Percentiles rank a stretch among this genome's conserved stretches.
Conservation (phyloP, 1,140 invertebrate genomes). For the Drosophila nasuta region DNA sequence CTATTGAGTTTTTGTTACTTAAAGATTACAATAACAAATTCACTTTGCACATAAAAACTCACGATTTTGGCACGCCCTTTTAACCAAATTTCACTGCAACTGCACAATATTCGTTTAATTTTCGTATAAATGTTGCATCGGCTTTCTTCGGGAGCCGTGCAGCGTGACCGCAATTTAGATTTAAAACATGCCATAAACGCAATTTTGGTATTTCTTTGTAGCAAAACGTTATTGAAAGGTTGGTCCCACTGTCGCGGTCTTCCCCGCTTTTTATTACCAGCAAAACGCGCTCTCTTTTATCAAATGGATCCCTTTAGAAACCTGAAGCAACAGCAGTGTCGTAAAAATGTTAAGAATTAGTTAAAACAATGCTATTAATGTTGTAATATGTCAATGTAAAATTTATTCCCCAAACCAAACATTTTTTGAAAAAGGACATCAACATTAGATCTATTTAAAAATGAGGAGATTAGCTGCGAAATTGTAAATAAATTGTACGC, state of each 20-base stretch:
- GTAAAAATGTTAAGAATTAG: too few relatives aligned
- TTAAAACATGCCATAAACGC: not conserved
- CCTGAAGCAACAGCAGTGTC: not conserved
- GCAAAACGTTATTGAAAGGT: not conserved
- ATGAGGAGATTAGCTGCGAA: too few relatives aligned
- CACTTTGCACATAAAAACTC: constrained; percentile 48
- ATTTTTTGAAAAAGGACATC: too few relatives aligned
- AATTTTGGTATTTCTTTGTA: too few relatives aligned
- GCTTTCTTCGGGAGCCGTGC: constrained; percentile 51
- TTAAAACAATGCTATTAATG: too few relatives aligned
- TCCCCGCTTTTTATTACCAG: constrained; percentile 39
- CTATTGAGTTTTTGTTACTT: constrained; percentile 27
- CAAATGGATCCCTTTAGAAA: constrained; percentile 21
- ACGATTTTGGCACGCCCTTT: constrained; percentile 47
- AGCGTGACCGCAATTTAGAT: not conserved
- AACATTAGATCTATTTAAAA: too few relatives aligned
- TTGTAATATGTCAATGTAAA: too few relatives aligned
- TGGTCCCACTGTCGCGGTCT: constrained; percentile 1
- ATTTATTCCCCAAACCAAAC: too few relatives aligned
- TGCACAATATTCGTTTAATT: constrained; percentile 42
- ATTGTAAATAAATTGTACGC: too few relatives aligned
- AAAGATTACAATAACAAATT: constrained; percentile 9
- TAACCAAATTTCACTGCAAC: constrained; percentile 43
- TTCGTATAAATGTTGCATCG: constrained; percentile 49
- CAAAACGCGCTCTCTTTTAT: not conserved